Base-by-base conservation (phyloP, 2,797 vertebrate genomes). In the Amblyraja radiata region DNA sequence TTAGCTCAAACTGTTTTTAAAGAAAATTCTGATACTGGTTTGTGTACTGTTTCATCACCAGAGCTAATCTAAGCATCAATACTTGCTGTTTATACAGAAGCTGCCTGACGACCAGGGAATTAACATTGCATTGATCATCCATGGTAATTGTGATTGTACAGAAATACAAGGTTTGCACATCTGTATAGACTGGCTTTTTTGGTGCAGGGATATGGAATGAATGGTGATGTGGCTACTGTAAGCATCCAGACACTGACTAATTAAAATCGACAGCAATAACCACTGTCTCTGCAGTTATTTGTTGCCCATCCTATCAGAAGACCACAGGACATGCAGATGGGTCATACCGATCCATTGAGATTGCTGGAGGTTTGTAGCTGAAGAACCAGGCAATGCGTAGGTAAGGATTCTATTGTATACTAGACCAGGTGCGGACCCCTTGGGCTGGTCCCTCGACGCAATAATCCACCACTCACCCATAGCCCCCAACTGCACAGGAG, bases 121-220 rank as follows among this genome's bases (percentile, higher is more conserved):
- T 39, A 90, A 76, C 7, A 76, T 88, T 68, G 23, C 71, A 46
- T 92, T 73, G 90, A 73, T 73, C 68, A 74, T 92, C 54, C 90
- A 73, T 92, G 28, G 71, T 39, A 25, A 54, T 58, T 25, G 71
- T 92, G 90, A 74, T 5, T 86, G 84, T 68, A 32, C 84, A 68
- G 84, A 88, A 88, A 91, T 74, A 73, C n/a, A 73, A 32, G 71
- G 90, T 91, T 71, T 91, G 32, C 39, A 74, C 39, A 23, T 39
- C 90, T 92, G 90, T 92, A 92, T 92, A 92, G 84, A 92, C 36
- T 74, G 23, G 90, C 71, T 46, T 88, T 86, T 25, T 92, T 54
- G 90, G 90, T 92, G 90, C 46, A 73, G 65, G 21, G 71, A 39
- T 76, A 76, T 73, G 90, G 90, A 92, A 92, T 91, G 90, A 91